phyloP scores from a whole-genome alignment of 2,113 vertebrate species.

The Centropristis striata region DNA sequence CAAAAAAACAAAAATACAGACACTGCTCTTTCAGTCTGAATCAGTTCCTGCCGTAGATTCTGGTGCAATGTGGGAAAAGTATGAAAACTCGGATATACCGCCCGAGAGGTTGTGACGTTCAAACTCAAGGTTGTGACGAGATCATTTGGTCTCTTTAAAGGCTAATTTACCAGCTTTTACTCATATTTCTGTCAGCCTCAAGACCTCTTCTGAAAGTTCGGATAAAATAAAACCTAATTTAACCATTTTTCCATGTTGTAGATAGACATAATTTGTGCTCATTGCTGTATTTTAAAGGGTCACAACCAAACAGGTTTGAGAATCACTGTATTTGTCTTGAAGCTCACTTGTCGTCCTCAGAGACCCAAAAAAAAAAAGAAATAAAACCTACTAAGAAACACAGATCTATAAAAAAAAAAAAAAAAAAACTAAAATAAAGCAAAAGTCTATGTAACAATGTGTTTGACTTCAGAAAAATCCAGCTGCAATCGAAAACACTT shows the following conservation, averaged over 20 bases:
- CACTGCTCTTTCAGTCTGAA: no score
- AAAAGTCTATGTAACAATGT: conserved; percentile 60
- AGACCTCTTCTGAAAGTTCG: neutral
- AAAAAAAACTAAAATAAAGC: conserved; percentile 52
- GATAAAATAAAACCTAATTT: neutral
- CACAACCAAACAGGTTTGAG: conserved; percentile 35
- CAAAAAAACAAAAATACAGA: no score
- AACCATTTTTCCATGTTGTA: neutral
- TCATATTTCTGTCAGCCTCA: neutral
- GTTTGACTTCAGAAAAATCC: conserved; percentile 68
- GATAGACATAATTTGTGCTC: no score
- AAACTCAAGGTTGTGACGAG: conserved; percentile 36
- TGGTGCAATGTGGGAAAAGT: no score
- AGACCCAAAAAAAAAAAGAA: conserved; percentile 46
- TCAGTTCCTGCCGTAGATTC: no score
- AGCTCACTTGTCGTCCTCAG: conserved; percentile 85
- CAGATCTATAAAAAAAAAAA: conserved; percentile 59
- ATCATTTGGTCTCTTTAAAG: neutral
- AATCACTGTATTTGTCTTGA: conserved; percentile 24
- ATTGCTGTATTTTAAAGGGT: conserved; percentile 9
- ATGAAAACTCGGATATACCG: no score
- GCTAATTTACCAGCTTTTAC: neutral
- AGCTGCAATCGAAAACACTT: conserved; percentile 68
- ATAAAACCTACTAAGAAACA: conserved; percentile 43
- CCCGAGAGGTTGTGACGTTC: neutral